These are phyloP conservation scores for Malacoctenus gilli DNA, from an alignment of 2,797 vertebrate genomes.

Conservation along the genomic window DNA sequence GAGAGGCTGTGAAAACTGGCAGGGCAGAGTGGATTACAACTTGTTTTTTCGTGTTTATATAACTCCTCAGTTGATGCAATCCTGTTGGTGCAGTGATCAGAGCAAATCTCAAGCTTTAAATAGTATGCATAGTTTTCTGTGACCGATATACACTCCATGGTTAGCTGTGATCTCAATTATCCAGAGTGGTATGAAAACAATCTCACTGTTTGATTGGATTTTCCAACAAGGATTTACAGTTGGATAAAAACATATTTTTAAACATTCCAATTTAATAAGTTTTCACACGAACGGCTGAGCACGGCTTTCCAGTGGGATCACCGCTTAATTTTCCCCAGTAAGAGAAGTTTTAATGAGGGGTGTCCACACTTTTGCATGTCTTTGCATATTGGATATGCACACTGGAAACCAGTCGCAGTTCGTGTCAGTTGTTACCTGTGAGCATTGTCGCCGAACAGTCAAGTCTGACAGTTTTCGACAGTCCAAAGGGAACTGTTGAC, in stretches of 20 bases:
- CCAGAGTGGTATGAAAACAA: conserved; percentile 26
- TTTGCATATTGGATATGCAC: conserved; percentile 46
- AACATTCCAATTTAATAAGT: too few relatives aligned
- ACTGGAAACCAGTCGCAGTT: conserved; percentile 15
- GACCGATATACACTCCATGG: conserved; percentile 2
- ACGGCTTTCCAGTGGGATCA: too few relatives aligned
- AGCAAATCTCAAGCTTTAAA: conserved; percentile 37
- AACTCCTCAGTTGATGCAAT: conserved; percentile 29
- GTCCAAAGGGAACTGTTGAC: conserved; percentile 4
- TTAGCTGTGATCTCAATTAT: conserved; percentile 35
- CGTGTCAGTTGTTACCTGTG: conserved; percentile 16
- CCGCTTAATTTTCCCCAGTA: too few relatives aligned
- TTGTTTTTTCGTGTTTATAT: conserved; percentile 45
- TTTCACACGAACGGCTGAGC: too few relatives aligned
- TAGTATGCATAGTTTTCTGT: conserved; percentile 4
- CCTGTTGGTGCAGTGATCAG: conserved; percentile 34
- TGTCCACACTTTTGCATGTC: conserved; percentile 37
- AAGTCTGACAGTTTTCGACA: conserved; percentile 10
- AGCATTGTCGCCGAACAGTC: conserved; percentile 14
- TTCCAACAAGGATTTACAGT: too few relatives aligned
- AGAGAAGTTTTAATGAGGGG: not conserved
- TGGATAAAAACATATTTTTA: too few relatives aligned
- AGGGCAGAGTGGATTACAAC: conserved; percentile 22
- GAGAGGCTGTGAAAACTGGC: conserved; percentile 9
- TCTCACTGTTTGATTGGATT: conserved; percentile 44